A percentile compares a stretch with the other conserved stretches of the same genome.
Conservation (phyloP, 2,797 vertebrate genomes). For the Siniperca obscura region DNA sequence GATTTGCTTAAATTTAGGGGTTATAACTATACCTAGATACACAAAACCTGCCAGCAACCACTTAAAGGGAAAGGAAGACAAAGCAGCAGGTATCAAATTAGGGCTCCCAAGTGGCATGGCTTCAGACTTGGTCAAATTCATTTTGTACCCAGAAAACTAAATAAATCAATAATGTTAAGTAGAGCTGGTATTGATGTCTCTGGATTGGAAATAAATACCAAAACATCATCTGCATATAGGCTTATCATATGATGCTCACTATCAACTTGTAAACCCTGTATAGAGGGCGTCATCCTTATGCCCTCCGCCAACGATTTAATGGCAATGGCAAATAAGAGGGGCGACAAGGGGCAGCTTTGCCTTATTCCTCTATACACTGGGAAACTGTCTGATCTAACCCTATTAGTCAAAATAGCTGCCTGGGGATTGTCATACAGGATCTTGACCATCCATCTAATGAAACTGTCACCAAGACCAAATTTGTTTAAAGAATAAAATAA, state of each 20-base stretch:
- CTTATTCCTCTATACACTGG: neutral
- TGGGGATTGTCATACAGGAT: neutral
- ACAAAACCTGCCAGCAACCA: neutral
- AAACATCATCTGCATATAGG: conserved; percentile 36
- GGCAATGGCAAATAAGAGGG: neutral
- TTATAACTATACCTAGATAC: neutral
- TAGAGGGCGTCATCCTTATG: neutral
- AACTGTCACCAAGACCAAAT: neutral
- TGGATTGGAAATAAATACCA: conserved; percentile 18
- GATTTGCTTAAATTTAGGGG: neutral
- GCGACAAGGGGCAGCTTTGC: neutral
- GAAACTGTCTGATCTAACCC: neutral
- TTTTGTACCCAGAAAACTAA: conserved; percentile 24
- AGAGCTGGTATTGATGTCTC: conserved; percentile 11
- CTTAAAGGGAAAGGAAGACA: neutral
- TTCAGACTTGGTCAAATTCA: conserved; percentile 9
- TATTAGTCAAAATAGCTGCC: neutral
- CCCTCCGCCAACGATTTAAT: neutral
- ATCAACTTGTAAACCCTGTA: conserved; percentile 1
- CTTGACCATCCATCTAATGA: neutral
- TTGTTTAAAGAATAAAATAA: too few relatives aligned
- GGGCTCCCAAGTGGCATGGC: neutral
- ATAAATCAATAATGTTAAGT: conserved; percentile 16
- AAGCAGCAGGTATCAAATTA: neutral
- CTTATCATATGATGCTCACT: conserved; percentile 1